Evolutionary conservation across 2,113 vertebrate genomes (phyloP).

Genomic region (Syngnathus typhle): DNA sequence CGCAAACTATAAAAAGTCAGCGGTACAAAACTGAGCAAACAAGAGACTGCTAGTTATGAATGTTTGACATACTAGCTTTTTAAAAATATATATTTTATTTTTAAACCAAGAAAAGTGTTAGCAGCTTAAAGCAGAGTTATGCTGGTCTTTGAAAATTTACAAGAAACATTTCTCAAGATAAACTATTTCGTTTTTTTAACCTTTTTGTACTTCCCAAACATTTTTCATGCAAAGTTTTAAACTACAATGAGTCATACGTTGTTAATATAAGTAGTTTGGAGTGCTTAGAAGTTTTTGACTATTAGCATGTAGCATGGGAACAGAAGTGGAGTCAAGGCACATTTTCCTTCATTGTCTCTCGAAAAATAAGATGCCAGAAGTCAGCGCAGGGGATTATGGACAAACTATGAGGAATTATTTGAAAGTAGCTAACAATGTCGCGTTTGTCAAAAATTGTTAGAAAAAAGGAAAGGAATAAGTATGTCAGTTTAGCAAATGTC

Average conservation of each 20-base stretch:
- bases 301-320: background rate
- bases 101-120: constrained; percentile 28
- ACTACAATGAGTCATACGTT: background rate
- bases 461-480: background rate
- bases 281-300: background rate
- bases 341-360: constrained; percentile 44
- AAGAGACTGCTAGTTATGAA: constrained; percentile 22
- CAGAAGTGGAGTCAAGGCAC: constrained; percentile 79
- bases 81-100: constrained; percentile 32
- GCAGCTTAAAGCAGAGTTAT: constrained; percentile 43
- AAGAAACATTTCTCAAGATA: constrained; percentile 35
- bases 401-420: background rate
- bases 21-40: constrained; percentile 43
- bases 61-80: constrained; percentile 12
- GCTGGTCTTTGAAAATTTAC: constrained; percentile 49
- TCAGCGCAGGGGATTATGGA: constrained; percentile 8
- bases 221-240: background rate
- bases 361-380: constrained; percentile 14
- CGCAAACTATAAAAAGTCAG: constrained; percentile 34
- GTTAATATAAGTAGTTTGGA: background rate
- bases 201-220: background rate
- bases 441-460: background rate
- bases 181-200: constrained; percentile 52
- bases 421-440: background rate
- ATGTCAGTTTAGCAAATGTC: background rate